phyloP scores from a whole-genome alignment of 37 sponge, comb jelly and placozoan species.

The Eunapius fragilis region DNA sequence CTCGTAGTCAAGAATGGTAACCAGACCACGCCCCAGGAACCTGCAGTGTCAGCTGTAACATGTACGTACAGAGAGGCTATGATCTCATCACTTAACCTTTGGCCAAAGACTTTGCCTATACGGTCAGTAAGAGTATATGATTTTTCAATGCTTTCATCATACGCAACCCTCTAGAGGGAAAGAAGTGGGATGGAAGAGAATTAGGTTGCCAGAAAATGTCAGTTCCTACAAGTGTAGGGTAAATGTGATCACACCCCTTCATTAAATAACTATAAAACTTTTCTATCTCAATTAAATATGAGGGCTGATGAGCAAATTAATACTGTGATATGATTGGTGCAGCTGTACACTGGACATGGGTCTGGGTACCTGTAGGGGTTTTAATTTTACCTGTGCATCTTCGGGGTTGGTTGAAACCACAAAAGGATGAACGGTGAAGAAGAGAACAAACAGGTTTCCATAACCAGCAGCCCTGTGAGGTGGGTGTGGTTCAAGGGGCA shows the following conservation, averaged over 20 bases:
- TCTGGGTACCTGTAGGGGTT: too few species aligned
- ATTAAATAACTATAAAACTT: too few species aligned
- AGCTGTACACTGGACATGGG: too few species aligned
- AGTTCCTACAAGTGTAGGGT: too few species aligned
- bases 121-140: not conserved
- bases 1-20: constrained; percentile 23
- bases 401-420: not conserved
- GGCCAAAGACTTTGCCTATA: not conserved
- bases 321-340: too few species aligned
- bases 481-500: not conserved
- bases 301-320: too few species aligned
- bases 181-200: not conserved
- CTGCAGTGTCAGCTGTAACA: not conserved
- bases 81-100: not conserved
- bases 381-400: not conserved
- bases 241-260: too few species aligned
- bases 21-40: constrained; percentile 11
- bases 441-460: not conserved
- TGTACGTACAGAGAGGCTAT: not conserved
- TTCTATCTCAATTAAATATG: too few species aligned
- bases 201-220: too few species aligned
- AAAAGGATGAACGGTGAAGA: not conserved
- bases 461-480: not conserved
- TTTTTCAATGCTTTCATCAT: not conserved
- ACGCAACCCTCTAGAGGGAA: not conserved